Evolutionary conservation across 1,140 invertebrate genomes (phyloP).

Genomic region (Probaryconus sp.): DNA sequence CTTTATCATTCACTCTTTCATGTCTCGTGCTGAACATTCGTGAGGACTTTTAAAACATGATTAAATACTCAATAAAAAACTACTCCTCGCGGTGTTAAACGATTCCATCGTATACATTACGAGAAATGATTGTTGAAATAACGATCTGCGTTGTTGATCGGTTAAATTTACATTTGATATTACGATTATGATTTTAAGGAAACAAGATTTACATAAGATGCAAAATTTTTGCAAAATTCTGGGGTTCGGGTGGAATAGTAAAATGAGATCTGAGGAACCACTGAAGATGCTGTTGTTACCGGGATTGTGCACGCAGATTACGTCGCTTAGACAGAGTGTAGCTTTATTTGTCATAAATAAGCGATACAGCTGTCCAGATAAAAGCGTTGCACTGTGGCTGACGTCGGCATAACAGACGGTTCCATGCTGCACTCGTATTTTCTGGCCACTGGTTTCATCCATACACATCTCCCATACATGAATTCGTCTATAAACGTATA

Average conservation of each 20-base stretch:
- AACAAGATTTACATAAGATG: too few species aligned
- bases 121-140: too few species aligned
- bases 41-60: slow-evolving; percentile 14
- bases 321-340: neutral
- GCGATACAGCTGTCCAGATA: slow-evolving; percentile 17
- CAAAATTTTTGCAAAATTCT: too few species aligned
- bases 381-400: slow-evolving; percentile 2
- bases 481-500: slow-evolving; percentile 28
- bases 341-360: slow-evolving; percentile 37
- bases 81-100: too few species aligned
- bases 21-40: slow-evolving; percentile 16
- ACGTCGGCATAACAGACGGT: slow-evolving; percentile 7
- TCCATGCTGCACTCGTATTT: neutral
- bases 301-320: slow-evolving; percentile 13
- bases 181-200: too few species aligned
- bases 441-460: neutral
- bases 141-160: too few species aligned
- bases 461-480: slow-evolving; percentile 9
- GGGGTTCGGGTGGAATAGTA: too few species aligned
- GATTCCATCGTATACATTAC: too few species aligned
- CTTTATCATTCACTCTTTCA: slow-evolving; percentile 37
- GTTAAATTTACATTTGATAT: too few species aligned
- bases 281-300: neutral
- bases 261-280: slow-evolving; percentile 2
- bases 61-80: slow-evolving; percentile 18